A percentile compares a stretch with the other conserved stretches of the same genome.
Evolutionary conservation across 2,888 invertebrate species (phyloP).

Genomic region (Limnephilus lunatus): DNA sequence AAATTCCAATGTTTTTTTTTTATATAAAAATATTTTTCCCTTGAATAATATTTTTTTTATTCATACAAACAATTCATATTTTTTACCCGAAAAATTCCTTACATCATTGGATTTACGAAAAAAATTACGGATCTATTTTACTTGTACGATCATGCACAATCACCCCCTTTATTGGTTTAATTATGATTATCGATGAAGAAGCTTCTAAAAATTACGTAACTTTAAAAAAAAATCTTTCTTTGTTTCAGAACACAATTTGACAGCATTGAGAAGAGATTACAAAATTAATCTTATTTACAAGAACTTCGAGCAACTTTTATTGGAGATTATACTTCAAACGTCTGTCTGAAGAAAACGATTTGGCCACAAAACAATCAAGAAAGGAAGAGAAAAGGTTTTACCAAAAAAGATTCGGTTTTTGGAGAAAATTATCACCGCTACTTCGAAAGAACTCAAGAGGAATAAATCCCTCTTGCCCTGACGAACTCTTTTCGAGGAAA

Average conservation of each 20-base stretch:
- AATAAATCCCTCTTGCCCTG: neutral
- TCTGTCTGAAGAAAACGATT: neutral
- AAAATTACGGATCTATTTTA: too few species aligned
- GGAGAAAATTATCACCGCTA: neutral
- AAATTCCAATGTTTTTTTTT: too few species aligned
- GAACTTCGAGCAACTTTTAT: neutral
- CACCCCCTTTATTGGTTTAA: too few species aligned
- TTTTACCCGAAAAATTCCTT: too few species aligned
- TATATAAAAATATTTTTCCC: too few species aligned
- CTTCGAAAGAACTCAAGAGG: neutral
- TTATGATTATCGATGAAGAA: neutral
- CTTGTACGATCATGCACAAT: too few species aligned
- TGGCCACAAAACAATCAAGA: neutral
- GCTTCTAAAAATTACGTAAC: neutral
- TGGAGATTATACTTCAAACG: conserved; percentile 2
- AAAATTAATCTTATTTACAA: conserved; percentile 2
- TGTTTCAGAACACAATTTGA: conserved; percentile 14
- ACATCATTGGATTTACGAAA: too few species aligned
- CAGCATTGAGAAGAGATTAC: neutral
- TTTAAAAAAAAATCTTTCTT: neutral
- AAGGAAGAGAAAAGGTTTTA: neutral
- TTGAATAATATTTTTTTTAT: too few species aligned
- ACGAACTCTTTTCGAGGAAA: neutral
- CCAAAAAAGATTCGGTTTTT: neutral
- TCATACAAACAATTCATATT: too few species aligned